Conservation (phyloP, 2,888 invertebrate species). For the Macrosoma leucophasiata region DNA sequence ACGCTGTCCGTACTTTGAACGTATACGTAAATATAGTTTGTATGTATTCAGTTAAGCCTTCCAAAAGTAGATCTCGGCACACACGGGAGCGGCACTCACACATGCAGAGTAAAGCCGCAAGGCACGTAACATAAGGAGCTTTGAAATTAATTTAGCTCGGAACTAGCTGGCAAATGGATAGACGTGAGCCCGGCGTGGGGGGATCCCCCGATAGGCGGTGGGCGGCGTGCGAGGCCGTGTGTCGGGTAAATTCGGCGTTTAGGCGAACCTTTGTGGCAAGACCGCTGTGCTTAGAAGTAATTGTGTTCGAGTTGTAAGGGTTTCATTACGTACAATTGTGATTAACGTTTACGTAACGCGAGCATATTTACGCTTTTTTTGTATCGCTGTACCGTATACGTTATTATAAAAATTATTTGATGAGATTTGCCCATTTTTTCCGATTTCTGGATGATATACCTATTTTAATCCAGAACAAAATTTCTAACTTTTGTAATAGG, state of each 20-base stretch:
- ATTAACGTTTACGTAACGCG: slow-evolving; percentile 29
- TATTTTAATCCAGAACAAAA: too few relatives aligned
- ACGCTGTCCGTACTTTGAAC: slow-evolving; percentile 56
- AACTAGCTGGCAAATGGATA: slow-evolving; percentile 77
- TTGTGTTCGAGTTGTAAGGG: slow-evolving; percentile 48
- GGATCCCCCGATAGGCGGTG: slow-evolving; percentile 33
- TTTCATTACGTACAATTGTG: slow-evolving; percentile 45
- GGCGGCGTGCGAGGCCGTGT: slow-evolving; percentile 35
- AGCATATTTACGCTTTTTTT: too few relatives aligned
- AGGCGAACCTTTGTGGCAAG: slow-evolving; percentile 68
- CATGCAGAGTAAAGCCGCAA: slow-evolving; percentile 66
- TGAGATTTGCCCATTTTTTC: too few relatives aligned
- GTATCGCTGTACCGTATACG: too few relatives aligned
- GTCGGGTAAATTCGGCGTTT: slow-evolving; percentile 70
- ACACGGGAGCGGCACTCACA: slow-evolving; percentile 45
- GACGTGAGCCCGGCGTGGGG: slow-evolving; percentile 64
- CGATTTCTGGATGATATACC: too few relatives aligned
- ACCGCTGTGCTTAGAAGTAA: slow-evolving; percentile 60
- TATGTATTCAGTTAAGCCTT: slow-evolving; percentile 67
- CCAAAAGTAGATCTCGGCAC: slow-evolving; percentile 54
- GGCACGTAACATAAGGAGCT: slow-evolving; percentile 77
- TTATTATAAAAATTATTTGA: too few relatives aligned
- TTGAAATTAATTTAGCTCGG: slow-evolving; percentile 77
- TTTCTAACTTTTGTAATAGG: too few relatives aligned
- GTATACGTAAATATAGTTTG: slow-evolving; percentile 27